phyloP scores from a whole-genome alignment of 2,888 invertebrate species.

The Xylota segnis region DNA sequence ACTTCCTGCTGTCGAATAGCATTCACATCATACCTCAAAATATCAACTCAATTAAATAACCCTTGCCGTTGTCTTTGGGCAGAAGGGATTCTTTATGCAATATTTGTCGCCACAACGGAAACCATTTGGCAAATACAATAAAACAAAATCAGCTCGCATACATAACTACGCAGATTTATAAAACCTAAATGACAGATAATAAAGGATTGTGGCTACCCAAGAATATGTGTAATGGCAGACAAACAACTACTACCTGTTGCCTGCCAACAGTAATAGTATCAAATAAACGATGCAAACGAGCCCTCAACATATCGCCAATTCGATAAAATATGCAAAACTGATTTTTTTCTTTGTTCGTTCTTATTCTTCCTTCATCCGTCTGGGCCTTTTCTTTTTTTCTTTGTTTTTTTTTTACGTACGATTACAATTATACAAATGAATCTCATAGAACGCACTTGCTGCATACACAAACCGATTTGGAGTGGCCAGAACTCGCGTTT shows the following conservation, averaged over 20 bases:
- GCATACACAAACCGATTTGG: constrained; percentile 66
- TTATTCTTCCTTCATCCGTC: constrained; percentile 56
- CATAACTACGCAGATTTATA: constrained; percentile 44
- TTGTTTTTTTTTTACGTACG: constrained; percentile 4
- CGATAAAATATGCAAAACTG: constrained; percentile 68
- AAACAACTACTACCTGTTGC: constrained; percentile 62
- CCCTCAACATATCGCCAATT: constrained; percentile 69
- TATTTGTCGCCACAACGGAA: constrained; percentile 74
- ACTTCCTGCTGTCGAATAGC: constrained; percentile 35
- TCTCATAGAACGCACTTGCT: constrained; percentile 64
- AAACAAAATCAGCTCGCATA: constrained; percentile 38
- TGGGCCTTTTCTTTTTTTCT: constrained; percentile 28
- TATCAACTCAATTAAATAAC: constrained; percentile 70
- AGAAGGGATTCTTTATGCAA: constrained; percentile 66
- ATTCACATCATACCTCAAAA: constrained; percentile 51
- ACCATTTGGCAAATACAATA: constrained; percentile 57
- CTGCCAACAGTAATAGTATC: constrained; percentile 69
- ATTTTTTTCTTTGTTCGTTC: constrained; percentile 9
- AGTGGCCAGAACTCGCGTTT: constrained; percentile 41
- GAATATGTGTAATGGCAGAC: constrained; percentile 66
- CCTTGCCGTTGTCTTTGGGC: constrained; percentile 36
- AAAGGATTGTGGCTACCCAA: constrained; percentile 57
- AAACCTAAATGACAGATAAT: constrained; percentile 43
- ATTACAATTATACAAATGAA: constrained; percentile 64
- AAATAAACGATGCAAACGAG: constrained; percentile 65